Base-by-base conservation (phyloP, 2,113 vertebrate genomes). In the Calidris pygmaea region DNA sequence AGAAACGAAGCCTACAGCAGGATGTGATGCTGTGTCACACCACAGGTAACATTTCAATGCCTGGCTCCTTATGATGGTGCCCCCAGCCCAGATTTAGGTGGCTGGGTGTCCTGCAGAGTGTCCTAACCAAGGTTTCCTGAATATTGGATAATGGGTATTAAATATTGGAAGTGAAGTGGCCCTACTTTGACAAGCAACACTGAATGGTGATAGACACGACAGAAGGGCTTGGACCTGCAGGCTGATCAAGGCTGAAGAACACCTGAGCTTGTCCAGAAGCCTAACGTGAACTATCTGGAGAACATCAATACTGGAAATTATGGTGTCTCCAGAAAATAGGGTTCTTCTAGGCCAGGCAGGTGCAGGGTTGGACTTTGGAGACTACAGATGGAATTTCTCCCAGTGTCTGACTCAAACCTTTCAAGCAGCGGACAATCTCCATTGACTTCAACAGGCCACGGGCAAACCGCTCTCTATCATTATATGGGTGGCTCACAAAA, bases 311-410 rank as follows among this genome's bases (percentile, higher is more conserved):
- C 5, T 37, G 12, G 20, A 78, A 75, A 53, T 71, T 0, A 18
- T 0, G 15, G 12, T 48, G 34, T 43, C 27, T 74, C 6, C 16
- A 52, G 20, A 68, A 72, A 81, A 35, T 0, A 24, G 3, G 26
- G 32, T 19, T 75, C 50, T 74, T 75, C 41, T 72, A 45, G 52
- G 8, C 7, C 27, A 75, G 20, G 10, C 5, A 72, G 24, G 18
- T 35, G 6, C 16, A 87, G 29, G 7, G 43, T 12, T 53, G 24
- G 9, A 4, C 4, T 37, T 70, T 76, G 53, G 58, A 50, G 30
- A 73, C 10, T 74, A 20, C 16, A 43, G 37, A 5, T 26, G 2
- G 22, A 34, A 48, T 68, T 89, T 63, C 5, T 72, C 29, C 19
- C 18, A 37, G 1, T 13, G 7, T 50, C 9, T n/a, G 34, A 39